Evolutionary conservation across 2,888 invertebrate species (phyloP).

Genomic region (Sericinus montela): DNA sequence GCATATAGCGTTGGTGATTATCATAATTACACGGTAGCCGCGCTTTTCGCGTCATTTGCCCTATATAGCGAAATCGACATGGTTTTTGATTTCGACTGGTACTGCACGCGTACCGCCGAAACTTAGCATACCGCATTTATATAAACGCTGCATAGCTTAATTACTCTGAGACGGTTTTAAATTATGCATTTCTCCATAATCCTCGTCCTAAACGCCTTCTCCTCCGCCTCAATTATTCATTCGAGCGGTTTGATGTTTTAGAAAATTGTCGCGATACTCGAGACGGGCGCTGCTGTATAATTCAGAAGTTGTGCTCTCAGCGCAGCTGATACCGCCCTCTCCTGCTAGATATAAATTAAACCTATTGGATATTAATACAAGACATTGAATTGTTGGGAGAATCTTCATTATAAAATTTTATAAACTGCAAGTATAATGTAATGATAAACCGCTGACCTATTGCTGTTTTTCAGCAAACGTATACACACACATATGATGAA

Average conservation of each 20-base stretch:
- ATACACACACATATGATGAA: too few relatives aligned
- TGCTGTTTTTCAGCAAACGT: too few relatives aligned
- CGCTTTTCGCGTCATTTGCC: constrained; percentile 69
- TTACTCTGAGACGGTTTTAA: constrained; percentile 67
- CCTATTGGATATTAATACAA: constrained; percentile 7
- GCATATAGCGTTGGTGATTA: constrained; percentile 73
- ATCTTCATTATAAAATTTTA: too few relatives aligned
- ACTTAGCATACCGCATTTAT: constrained; percentile 27
- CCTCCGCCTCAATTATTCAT: constrained; percentile 74
- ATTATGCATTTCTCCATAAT: constrained; percentile 77
- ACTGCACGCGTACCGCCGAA: constrained; percentile 23
- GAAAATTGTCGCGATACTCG: constrained; percentile 72
- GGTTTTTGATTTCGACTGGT: constrained; percentile 37
- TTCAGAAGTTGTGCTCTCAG: constrained; percentile 50
- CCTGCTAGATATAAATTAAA: constrained; percentile 19
- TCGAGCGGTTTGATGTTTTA: constrained; percentile 75
- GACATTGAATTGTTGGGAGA: too few relatives aligned
- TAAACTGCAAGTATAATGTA: too few relatives aligned
- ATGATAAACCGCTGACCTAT: too few relatives aligned
- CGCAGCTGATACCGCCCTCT: constrained; percentile 51
- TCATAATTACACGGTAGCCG: constrained; percentile 75
- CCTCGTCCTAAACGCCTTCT: constrained; percentile 75
- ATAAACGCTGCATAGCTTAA: constrained; percentile 51
- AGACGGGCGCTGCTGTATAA: constrained; percentile 65
- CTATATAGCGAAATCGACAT: constrained; percentile 70